Evolutionary conservation across 2,888 invertebrate species (phyloP).

Genomic region (Epiblema foenella): DNA sequence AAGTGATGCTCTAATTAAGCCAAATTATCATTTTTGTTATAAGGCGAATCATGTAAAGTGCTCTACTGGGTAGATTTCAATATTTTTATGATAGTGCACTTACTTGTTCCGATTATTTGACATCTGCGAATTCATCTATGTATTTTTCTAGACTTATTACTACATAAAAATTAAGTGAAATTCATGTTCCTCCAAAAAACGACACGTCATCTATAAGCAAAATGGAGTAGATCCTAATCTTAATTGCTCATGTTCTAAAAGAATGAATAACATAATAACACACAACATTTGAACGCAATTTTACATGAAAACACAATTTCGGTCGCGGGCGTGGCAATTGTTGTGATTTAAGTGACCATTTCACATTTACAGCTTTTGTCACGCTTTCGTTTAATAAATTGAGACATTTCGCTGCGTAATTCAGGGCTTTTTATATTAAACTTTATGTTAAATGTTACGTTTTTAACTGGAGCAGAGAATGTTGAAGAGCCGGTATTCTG

Average conservation of each 20-base stretch:
- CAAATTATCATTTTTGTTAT: too few relatives aligned
- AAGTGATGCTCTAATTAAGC: too few relatives aligned
- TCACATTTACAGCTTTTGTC: constrained; percentile 72
- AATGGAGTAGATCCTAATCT: constrained; percentile 52
- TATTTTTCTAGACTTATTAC: too few relatives aligned
- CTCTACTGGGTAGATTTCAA: too few relatives aligned
- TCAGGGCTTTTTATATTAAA: constrained; percentile 55
- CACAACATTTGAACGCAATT: constrained; percentile 59
- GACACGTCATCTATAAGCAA: constrained; percentile 25
- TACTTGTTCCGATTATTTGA: too few relatives aligned
- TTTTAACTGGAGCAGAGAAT: constrained; percentile 32
- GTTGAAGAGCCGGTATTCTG: constrained; percentile 26
- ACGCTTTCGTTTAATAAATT: constrained; percentile 73
- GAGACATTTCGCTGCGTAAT: constrained; percentile 69
- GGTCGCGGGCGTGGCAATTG: constrained; percentile 65
- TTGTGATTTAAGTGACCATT: constrained; percentile 72
- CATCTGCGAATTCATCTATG: too few relatives aligned
- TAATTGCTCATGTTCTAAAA: constrained; percentile 63
- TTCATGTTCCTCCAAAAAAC: constrained; percentile 7
- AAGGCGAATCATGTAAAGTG: too few relatives aligned
- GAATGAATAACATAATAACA: constrained; percentile 58
- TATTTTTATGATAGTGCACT: too few relatives aligned
- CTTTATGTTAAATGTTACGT: constrained; percentile 54
- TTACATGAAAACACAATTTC: constrained; percentile 72
- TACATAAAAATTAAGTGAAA: neutral